Evolutionary conservation across 2,888 invertebrate genomes (phyloP), one percentile per base, ranked within the genome.

Genomic region (Biston stratarius): DNA sequence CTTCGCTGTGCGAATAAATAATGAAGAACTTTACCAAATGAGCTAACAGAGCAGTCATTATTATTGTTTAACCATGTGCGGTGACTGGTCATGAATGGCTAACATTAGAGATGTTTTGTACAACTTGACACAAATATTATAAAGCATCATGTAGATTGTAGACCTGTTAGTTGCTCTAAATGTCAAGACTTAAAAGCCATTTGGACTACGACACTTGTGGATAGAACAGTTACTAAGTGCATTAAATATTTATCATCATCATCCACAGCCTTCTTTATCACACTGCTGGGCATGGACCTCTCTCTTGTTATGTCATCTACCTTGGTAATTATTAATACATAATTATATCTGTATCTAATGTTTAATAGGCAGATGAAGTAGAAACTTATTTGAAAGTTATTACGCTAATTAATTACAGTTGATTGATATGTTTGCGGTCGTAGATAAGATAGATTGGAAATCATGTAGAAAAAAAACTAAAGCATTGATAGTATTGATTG

Each of bases 21-120:
- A n/a, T n/a, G n/a, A n/a, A n/a, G n/a, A n/a, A n/a, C n/a, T n/a
- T n/a, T n/a, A n/a, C n/a, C n/a, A n/a, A n/a, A n/a, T n/a, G n/a
- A n/a, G n/a, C n/a, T n/a, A n/a, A n/a, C n/a, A n/a, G n/a, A n/a
- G n/a, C n/a, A n/a, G n/a, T n/a, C n/a, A n/a, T n/a, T n/a, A n/a
- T n/a, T n/a, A n/a, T 78, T 80, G 77, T 79, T 75, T 68, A 77
- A 73, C 67, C 69, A 75, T 77, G 78, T 72, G 71, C 61, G 73
- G 72, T 61, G 68, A 69, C 70, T 66, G 72, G 59, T 72, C 71
- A 47, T 69, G 64, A 70, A 75, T 68, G 67, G 60, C 69, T 67
- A 66, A 74, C 68, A 71, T 74, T 58, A 74, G 63, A 72, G 69
- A 64, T 70, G 68, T 64, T 65, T 65, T 72, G 69, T 69, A 64